A percentile compares a stretch with the other conserved stretches of the same genome.
Evolutionary conservation across 2,113 vertebrate genomes (phyloP).

Genomic region (Dipodomys spectabilis): DNA sequence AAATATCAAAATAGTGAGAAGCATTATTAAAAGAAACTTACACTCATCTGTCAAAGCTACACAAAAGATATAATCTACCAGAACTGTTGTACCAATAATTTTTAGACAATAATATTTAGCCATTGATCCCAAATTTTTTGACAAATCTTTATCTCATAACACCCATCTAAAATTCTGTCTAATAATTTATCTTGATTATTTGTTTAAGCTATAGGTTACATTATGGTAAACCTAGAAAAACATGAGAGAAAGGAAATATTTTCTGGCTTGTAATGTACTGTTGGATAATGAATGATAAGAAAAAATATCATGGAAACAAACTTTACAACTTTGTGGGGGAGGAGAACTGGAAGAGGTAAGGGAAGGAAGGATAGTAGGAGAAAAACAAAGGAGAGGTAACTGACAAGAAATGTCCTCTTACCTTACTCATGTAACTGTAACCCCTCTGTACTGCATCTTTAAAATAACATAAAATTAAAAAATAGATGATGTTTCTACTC

Average conservation of each 20-base stretch:
- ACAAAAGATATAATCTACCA: not conserved
- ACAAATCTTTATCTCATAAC: constrained; percentile 51
- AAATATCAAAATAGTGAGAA: constrained; percentile 27
- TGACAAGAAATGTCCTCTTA: too few species aligned
- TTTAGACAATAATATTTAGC: constrained; percentile 7
- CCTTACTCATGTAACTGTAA: too few species aligned
- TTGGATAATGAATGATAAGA: constrained; percentile 11
- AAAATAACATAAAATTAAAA: not conserved
- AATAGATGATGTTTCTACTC: not conserved
- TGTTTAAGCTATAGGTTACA: constrained; percentile 10
- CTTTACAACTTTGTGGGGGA: too few species aligned
- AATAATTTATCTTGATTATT: constrained; percentile 1
- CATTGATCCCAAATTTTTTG: not conserved
- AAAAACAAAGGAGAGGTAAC: too few species aligned
- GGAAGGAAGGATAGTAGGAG: too few species aligned
- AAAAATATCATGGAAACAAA: not conserved
- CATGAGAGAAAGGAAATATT: not conserved
- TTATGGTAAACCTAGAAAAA: constrained; percentile 19
- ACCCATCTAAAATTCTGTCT: constrained; percentile 8
- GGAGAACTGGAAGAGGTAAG: too few species aligned
- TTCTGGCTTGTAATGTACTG: not conserved
- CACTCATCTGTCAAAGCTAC: not conserved
- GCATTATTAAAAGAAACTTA: constrained; percentile 42
- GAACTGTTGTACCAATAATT: not conserved
- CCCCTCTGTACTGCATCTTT: too few species aligned